Conservation (phyloP, 2,797 vertebrate species). For the Rhinoraja longicauda region DNA sequence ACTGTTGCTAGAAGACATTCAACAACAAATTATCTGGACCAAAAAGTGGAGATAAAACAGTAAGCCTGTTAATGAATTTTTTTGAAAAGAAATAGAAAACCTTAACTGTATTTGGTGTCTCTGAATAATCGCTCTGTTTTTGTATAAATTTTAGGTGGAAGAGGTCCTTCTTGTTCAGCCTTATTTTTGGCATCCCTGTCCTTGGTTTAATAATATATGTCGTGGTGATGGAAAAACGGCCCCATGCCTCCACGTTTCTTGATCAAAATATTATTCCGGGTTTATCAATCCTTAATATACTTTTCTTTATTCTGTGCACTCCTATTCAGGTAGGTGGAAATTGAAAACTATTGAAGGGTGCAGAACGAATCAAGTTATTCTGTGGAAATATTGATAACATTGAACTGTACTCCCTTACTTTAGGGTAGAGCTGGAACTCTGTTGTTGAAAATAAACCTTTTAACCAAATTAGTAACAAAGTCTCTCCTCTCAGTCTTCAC, state of each 20-base stretch:
- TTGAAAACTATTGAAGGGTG: not conserved
- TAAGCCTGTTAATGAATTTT: slow-evolving; percentile 57
- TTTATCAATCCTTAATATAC: slow-evolving; percentile 81
- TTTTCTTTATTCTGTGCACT: slow-evolving; percentile 87
- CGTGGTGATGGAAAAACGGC: slow-evolving; percentile 67
- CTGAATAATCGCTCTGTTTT: not conserved
- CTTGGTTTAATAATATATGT: slow-evolving; percentile 93
- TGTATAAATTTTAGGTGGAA: slow-evolving; percentile 71
- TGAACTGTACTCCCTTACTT: not conserved
- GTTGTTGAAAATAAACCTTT: not conserved
- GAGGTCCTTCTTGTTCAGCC: slow-evolving; percentile 82
- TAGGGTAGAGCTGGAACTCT: not conserved
- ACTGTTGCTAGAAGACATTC: slow-evolving; percentile 64
- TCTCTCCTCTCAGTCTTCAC: not conserved
- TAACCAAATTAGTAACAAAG: not conserved
- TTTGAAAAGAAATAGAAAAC: slow-evolving; percentile 29
- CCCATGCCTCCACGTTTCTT: slow-evolving; percentile 64
- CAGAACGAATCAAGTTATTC: not conserved
- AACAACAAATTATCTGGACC: slow-evolving; percentile 71
- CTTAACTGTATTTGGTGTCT: not conserved
- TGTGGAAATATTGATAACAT: not conserved
- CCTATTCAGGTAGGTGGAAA: slow-evolving; percentile 74
- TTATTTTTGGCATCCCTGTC: slow-evolving; percentile 86
- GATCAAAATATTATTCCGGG: slow-evolving; percentile 80
- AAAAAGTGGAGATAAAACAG: slow-evolving; percentile 83